These are phyloP conservation scores for Nasonia oneida DNA, from an alignment of 2,888 invertebrate genomes.

Conservation along the genomic window DNA sequence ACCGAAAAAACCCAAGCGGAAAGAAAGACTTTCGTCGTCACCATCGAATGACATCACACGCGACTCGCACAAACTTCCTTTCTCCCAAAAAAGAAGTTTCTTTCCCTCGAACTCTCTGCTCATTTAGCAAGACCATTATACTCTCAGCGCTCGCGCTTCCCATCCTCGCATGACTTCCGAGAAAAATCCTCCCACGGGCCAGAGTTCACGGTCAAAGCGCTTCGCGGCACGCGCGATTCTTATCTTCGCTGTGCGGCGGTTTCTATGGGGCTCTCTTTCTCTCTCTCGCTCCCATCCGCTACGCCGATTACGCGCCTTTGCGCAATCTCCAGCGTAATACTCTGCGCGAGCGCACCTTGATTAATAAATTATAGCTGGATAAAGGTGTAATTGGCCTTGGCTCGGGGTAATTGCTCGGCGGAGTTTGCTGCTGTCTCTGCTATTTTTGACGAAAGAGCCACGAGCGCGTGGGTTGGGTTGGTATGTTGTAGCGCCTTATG, in stretches of 20 bases:
- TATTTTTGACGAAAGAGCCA: neutral
- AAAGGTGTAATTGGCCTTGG: conserved; percentile 27
- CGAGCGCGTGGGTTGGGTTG: neutral
- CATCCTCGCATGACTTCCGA: conserved; percentile 57
- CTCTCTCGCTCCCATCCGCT: conserved; percentile 64
- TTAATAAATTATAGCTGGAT: conserved; percentile 37
- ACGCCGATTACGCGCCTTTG: conserved; percentile 59
- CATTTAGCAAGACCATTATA: conserved; percentile 37
- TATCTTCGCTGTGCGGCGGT: conserved; percentile 61
- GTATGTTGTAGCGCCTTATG: neutral
- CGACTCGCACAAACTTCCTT: neutral
- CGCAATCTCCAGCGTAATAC: conserved; percentile 53
- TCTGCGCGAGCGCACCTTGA: neutral
- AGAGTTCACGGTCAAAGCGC: conserved; percentile 72
- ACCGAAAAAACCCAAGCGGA: neutral
- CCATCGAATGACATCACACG: neutral
- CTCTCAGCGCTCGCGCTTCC: conserved; percentile 23
- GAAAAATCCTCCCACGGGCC: conserved; percentile 75
- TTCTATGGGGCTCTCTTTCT: conserved; percentile 63
- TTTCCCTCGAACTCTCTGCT: conserved; percentile 4
- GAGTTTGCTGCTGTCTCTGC: neutral
- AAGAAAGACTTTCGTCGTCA: conserved; percentile 7
- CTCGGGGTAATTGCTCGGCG: conserved; percentile 1
- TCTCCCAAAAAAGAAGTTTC: neutral
- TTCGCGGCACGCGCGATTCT: conserved; percentile 65